Evolutionary conservation across 2,797 vertebrate species (phyloP), one percentile per base, ranked within the genome.

Genomic region (Takifugu rubripes): DNA sequence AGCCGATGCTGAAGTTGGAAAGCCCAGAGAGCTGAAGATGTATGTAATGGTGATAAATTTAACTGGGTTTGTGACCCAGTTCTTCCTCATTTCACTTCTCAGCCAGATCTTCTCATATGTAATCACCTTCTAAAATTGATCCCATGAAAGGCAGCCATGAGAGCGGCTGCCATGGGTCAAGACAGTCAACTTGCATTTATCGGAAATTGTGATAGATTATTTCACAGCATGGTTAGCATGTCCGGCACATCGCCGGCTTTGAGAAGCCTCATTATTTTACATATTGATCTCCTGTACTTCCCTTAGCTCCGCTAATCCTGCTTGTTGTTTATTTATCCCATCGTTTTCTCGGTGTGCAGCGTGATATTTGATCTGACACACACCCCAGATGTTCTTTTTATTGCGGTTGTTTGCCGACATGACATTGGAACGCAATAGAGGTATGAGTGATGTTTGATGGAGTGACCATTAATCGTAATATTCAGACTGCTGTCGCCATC

Each of bases 381-480:
- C 52, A 47, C 26, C 52, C 56, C 25, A 59, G 65, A 69, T 69
- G 14, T 59, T 70, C 46, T 54, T 55, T 61, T 26, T 49, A 52
- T 73, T 68, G 66, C 70, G 44, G 65, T 68, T 66, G 63, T 81
- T 79, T 78, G 68, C 68, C 55, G 54, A 31, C 54, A 57, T 66
- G 57, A 53, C 55, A 48, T 15, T 70, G 54, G 56, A 75, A 68
- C 0, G 29, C 67, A 74, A 47, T 61, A 68, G 51, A 78, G 68
- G 54, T 51, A 74, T 84, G 82, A 88, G 61, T 60, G 72, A 87
- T 86, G 82, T 74, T 83, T 68, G 59, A 70, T 46, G 65, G 50
- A 46, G 77, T 68, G 66, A 70, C 74, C 83, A 87, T 88, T 85
- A 83, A 88, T 90, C 84, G 84, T 83, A 78, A 88, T 87, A 80